phyloP scores from a whole-genome alignment of 2,888 invertebrate species.

The Patella pellucida region DNA sequence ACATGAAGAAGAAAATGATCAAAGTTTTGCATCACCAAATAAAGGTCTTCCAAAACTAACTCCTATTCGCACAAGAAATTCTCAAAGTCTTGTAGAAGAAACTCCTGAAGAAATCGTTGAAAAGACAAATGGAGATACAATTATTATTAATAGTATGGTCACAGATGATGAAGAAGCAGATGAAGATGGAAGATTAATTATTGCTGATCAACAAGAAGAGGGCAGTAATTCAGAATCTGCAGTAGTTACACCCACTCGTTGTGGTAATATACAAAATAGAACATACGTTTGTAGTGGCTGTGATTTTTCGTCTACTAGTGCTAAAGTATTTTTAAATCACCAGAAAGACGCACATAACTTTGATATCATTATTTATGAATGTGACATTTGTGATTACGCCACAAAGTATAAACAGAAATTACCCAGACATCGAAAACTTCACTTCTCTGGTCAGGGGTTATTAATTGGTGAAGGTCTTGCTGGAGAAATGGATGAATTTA shows the following conservation, averaged over 20 bases:
- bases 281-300: constrained; percentile 55
- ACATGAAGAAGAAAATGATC: constrained; percentile 48
- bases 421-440: constrained; percentile 57
- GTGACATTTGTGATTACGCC: constrained; percentile 65
- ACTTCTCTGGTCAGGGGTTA: constrained; percentile 51
- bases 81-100: background rate
- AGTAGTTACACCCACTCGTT: constrained; percentile 40
- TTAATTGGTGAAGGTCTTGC: constrained; percentile 11
- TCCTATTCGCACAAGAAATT: background rate
- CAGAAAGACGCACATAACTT: constrained; percentile 56
- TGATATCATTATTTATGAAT: constrained; percentile 60
- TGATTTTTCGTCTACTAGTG: constrained; percentile 53
- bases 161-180: constrained; percentile 44
- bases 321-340: constrained; percentile 57
- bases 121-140: constrained; percentile 26
- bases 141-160: constrained; percentile 1
- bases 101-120: constrained; percentile 17
- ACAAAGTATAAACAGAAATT: constrained; percentile 64
- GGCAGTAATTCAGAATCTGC: constrained; percentile 14
- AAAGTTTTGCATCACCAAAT: constrained; percentile 3
- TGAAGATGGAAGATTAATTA: constrained; percentile 51
- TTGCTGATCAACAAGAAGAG: constrained; percentile 40
- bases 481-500: constrained; percentile 31
- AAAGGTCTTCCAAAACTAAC: constrained; percentile 16
- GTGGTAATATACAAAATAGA: constrained; percentile 57